Conservation (phyloP, 2,113 vertebrate genomes). For the Centropus unirufus region DNA sequence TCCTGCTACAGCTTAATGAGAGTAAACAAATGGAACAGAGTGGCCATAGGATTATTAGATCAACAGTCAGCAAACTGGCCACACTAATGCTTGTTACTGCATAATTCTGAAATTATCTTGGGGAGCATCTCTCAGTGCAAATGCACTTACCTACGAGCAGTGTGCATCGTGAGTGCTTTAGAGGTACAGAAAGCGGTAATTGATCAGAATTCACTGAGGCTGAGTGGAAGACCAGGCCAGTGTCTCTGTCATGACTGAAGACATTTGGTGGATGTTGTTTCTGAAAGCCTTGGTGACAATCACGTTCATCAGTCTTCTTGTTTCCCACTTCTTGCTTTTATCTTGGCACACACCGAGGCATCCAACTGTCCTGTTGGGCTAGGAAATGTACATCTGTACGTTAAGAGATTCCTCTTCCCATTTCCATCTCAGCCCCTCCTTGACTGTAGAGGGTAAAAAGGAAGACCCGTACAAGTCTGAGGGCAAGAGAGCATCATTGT, state of each 20-base stretch:
- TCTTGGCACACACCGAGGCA: neutral
- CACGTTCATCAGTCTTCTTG: neutral
- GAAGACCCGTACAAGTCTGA: neutral
- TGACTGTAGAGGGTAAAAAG: neutral
- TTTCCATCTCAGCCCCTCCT: neutral
- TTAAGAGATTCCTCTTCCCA: neutral
- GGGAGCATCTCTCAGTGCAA: neutral
- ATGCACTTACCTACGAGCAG: neutral
- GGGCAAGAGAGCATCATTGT: neutral
- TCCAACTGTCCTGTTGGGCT: neutral
- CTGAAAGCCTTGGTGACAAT: neutral
- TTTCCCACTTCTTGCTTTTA: neutral
- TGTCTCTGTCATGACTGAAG: neutral
- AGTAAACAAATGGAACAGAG: neutral
- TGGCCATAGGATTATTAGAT: neutral
- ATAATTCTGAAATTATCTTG: constrained; percentile 11
- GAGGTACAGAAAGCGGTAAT: neutral
- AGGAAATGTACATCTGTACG: neutral
- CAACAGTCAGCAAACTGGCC: neutral
- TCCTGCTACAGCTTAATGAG: neutral
- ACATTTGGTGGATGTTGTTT: neutral
- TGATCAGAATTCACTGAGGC: neutral
- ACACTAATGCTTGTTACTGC: neutral
- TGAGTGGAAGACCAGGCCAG: neutral
- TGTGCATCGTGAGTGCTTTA: neutral